Percentiles rank a stretch among this genome's conserved stretches.
Evolutionary conservation across 2,797 vertebrate species (phyloP).

Genomic region (Halcyon badia): DNA sequence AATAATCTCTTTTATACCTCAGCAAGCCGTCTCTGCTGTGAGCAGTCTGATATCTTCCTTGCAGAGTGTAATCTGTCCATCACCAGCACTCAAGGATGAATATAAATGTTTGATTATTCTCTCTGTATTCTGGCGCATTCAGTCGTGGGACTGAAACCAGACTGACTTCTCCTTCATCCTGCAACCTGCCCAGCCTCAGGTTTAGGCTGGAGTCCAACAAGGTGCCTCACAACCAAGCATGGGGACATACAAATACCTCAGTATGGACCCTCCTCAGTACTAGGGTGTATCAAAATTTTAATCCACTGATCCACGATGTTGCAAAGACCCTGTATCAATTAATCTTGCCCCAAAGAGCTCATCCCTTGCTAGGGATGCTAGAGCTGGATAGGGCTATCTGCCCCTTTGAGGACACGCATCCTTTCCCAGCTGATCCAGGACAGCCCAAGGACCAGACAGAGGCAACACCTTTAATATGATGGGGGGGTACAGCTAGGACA

Average conservation of each 20-base stretch:
- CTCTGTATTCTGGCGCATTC: background rate
- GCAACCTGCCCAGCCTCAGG: background rate
- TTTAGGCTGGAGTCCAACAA: background rate
- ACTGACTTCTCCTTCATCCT: background rate
- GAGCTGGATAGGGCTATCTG: background rate
- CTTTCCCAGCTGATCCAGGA: background rate
- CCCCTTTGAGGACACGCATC: background rate
- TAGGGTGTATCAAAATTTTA: background rate
- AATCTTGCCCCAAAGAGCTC: background rate
- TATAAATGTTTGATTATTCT: constrained; percentile 46
- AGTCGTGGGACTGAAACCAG: background rate
- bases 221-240: background rate
- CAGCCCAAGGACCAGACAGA: background rate
- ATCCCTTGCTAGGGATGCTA: background rate
- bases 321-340: background rate
- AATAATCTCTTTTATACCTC: constrained; percentile 65
- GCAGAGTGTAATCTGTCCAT: constrained; percentile 49
- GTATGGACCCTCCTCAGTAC: background rate
- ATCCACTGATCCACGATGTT: background rate
- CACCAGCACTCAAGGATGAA: constrained; percentile 30
- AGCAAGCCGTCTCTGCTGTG: constrained; percentile 28
- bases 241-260: background rate
- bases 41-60: constrained; percentile 53
- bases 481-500: background rate
- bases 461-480: background rate